Base-by-base conservation (phyloP, 1,140 invertebrate genomes). In the Cherax destructor region DNA sequence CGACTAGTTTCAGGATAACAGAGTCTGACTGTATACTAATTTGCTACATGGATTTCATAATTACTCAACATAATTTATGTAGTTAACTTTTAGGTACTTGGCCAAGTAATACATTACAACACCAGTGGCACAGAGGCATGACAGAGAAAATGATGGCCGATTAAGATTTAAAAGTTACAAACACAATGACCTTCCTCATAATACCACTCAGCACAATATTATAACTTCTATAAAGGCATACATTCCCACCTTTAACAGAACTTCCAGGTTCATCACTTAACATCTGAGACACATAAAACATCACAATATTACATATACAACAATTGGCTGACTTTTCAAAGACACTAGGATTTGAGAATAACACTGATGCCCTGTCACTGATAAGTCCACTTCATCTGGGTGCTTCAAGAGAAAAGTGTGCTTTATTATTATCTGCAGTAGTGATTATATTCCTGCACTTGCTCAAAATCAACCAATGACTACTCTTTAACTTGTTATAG, bases 251-350 rank as follows among this genome's bases (percentile, higher is more conserved):
- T 74, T 81, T 56, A 88, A 88, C 87, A 88, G 41, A 81, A 81
- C 59, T 83, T 81, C 65, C 41, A 85, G 74, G 41, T 88, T 79
- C 61, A 88, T 88, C 87, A 88, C 79, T 81, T 72, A 81, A 80
- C 79, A 81, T 81, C 79, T 81, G 79, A 88, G 83, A 85, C 78
- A 88, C 86, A 81, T 81, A 88, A 88, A 88, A 88, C 87, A 88
- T 88, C 87, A 88, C 87, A 88, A 88, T 81, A 88, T 80, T 81
- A 88, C 87, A 88, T 80, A 81, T 69, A 88, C 87, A 88, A 88
- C 87, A 81, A 88, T 81, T 88, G 87, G 87, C 87, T 88, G 87
- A 88, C 87, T 88, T 88, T 81, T 83, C 79, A 88, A 88, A 88
- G 87, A 88, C 87, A 88, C 87, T 88, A 88, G 87, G 86, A 88